These are phyloP conservation scores for Scolanthus callimorphus DNA, from an alignment of 92 coral and sea anemone species.

Conservation along the genomic window DNA sequence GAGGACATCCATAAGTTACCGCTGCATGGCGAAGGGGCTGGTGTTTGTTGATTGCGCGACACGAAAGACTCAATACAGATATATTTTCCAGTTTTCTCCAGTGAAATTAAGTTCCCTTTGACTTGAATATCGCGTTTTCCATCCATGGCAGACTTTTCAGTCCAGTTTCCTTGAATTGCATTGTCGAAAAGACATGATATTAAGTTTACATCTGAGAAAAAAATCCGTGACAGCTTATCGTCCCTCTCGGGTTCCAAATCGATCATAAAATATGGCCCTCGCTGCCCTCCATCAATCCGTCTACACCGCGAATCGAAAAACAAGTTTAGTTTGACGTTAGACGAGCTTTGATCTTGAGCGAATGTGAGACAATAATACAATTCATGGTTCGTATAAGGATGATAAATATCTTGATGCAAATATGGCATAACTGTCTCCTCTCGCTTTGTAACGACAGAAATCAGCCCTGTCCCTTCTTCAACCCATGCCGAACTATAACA, in stretches of 20 bases:
- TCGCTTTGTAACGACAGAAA: no score
- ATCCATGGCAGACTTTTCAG: background rate
- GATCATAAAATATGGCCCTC: background rate
- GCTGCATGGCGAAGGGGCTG: background rate
- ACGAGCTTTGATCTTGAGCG: background rate
- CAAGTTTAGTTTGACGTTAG: background rate
- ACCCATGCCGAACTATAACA: background rate
- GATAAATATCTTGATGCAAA: background rate
- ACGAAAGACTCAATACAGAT: background rate
- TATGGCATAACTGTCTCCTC: background rate
- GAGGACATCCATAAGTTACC: background rate
- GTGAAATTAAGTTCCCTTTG: background rate
- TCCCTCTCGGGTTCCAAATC: background rate
- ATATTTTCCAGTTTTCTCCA: background rate
- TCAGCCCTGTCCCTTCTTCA: no score
- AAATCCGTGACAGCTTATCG: background rate
- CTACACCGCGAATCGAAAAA: background rate
- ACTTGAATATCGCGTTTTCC: background rate
- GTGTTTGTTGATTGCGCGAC: no score
- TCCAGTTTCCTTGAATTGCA: background rate
- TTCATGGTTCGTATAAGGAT: background rate
- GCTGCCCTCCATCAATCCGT: background rate
- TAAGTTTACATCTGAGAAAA: no score
- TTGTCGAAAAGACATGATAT: background rate
- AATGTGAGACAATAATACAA: background rate